Conservation (phyloP, 2,888 invertebrate species). For the Eupelmus urozonus region DNA sequence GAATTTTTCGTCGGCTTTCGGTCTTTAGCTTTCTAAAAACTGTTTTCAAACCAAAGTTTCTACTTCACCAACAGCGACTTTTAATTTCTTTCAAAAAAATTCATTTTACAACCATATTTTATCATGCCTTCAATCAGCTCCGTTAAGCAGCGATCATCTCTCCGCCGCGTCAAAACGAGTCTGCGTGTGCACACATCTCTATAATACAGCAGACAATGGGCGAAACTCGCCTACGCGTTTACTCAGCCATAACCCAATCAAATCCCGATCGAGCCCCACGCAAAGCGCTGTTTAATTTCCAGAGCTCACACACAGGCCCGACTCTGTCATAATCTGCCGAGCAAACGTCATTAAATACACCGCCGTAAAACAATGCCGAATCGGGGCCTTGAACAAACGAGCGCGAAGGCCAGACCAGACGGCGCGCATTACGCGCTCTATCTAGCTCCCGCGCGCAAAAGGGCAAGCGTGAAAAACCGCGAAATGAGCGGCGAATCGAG, state of each 20-base stretch:
- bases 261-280: slow-evolving; percentile 30
- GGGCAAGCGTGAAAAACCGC: too few species aligned
- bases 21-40: too few species aligned
- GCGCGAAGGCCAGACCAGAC: too few species aligned
- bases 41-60: neutral
- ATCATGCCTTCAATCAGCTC: too few species aligned
- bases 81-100: too few species aligned
- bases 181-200: slow-evolving; percentile 17
- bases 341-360: slow-evolving; percentile 34
- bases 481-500: too few species aligned
- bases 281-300: slow-evolving; percentile 8
- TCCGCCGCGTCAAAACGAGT: neutral
- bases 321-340: slow-evolving; percentile 41
- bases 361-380: neutral
- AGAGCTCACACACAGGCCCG: slow-evolving; percentile 17
- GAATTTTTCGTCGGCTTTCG: too few species aligned
- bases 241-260: neutral
- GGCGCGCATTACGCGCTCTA: too few species aligned
- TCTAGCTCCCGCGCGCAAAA: too few species aligned
- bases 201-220: slow-evolving; percentile 39
- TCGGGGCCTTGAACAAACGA: neutral
- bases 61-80: too few species aligned
- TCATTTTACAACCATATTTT: too few species aligned
- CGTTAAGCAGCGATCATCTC: too few species aligned
- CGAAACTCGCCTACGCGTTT: neutral